Evolutionary conservation across 2,797 vertebrate species (phyloP).

Genomic region (Acanthornis magna): DNA sequence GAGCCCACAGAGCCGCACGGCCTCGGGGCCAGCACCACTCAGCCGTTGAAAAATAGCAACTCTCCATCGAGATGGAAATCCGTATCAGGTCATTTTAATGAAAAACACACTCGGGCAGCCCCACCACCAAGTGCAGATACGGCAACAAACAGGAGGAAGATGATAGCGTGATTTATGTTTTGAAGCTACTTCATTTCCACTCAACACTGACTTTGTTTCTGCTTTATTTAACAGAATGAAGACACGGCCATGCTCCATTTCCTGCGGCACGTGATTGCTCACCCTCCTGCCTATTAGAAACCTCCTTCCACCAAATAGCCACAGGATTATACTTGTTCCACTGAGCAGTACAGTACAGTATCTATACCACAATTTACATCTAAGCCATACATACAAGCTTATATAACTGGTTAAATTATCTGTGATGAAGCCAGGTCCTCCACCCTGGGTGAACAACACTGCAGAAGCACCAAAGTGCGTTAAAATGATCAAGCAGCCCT

Average conservation of each 20-base stretch:
- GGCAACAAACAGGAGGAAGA: not conserved
- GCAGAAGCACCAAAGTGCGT: fast-evolving
- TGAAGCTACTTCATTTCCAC: not conserved
- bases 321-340: not conserved
- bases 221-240: not conserved
- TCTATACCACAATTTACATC: not conserved
- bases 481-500: fast-evolving
- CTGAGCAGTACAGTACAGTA: not conserved
- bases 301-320: not conserved
- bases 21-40: not conserved
- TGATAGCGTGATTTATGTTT: fast-evolving
- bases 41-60: not conserved
- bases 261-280: not conserved
- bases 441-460: not conserved
- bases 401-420: not conserved
- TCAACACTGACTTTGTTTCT: not conserved
- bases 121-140: fast-evolving
- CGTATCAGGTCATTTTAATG: fast-evolving
- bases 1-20: not conserved
- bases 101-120: not conserved
- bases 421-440: not conserved
- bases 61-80: not conserved
- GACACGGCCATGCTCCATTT: not conserved
- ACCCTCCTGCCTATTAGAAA: not conserved
- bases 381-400: not conserved